phyloP scores from a whole-genome alignment of 2,113 vertebrate species.

The Rutilus rutilus region DNA sequence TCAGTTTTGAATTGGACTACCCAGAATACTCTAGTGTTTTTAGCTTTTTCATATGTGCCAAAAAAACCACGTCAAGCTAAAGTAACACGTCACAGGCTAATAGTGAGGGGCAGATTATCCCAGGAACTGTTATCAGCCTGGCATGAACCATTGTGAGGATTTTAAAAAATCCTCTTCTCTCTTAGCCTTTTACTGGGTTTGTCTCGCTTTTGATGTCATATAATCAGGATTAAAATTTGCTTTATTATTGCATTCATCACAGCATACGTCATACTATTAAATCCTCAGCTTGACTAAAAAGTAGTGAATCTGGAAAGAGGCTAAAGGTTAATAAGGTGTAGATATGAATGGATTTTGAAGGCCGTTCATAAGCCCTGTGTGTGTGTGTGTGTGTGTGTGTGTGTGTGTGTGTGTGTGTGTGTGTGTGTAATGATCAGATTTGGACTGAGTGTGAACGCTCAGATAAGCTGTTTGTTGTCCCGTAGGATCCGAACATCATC shows the following conservation, averaged over 20 bases:
- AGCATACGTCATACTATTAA: not conserved
- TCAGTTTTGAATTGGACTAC: not conserved
- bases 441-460: not conserved
- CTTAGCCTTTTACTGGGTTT: not conserved
- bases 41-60: conserved; percentile 29
- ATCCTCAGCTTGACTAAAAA: conserved; percentile 13
- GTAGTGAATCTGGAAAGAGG: conserved; percentile 5
- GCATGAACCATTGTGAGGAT: conserved; percentile 20
- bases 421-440: not conserved
- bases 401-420: not conserved
- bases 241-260: conserved; percentile 16
- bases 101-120: conserved; percentile 30
- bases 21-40: not conserved
- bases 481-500: not conserved
- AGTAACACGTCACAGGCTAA: conserved; percentile 32
- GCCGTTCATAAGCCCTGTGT: not conserved
- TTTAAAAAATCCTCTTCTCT: conserved; percentile 1
- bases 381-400: not conserved
- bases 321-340: conserved; percentile 3
- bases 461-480: conserved; percentile 1
- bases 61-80: conserved; percentile 22
- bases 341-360: not conserved
- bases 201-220: conserved; percentile 25
- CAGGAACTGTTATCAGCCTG: conserved; percentile 11
- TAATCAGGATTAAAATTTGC: conserved; percentile 8